Evolutionary conservation across 2,797 vertebrate genomes (phyloP).

Genomic region (Bryconaethiops microstoma): DNA sequence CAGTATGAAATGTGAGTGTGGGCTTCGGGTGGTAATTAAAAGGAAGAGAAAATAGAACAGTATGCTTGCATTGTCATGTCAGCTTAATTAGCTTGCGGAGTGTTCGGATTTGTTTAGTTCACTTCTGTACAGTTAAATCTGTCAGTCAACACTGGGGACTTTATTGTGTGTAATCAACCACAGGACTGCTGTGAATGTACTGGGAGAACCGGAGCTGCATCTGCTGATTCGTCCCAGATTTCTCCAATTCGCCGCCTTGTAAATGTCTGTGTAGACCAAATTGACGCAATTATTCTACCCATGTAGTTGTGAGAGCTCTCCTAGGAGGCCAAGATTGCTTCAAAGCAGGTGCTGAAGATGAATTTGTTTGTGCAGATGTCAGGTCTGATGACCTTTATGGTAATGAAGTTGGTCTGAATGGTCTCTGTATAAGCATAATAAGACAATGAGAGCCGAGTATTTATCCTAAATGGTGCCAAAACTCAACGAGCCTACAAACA

Average conservation of each 20-base stretch:
- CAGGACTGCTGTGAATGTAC: neutral
- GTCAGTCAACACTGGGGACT: too few species aligned
- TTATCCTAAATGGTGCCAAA: slow-evolving; percentile 12
- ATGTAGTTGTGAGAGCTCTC: slow-evolving; percentile 22
- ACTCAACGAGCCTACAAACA: slow-evolving; percentile 18
- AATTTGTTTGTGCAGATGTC: slow-evolving; percentile 32
- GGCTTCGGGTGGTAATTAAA: too few species aligned
- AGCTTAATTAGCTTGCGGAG: too few species aligned
- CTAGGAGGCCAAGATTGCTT: slow-evolving; percentile 13
- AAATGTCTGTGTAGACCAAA: slow-evolving; percentile 32
- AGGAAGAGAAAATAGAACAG: too few species aligned
- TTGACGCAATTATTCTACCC: slow-evolving; percentile 37
- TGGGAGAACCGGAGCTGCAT: neutral
- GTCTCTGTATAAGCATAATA: slow-evolving; percentile 8
- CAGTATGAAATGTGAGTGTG: neutral
- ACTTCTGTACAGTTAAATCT: too few species aligned
- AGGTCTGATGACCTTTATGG: slow-evolving; percentile 30
- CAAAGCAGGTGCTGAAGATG: slow-evolving; percentile 31
- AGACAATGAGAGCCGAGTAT: neutral
- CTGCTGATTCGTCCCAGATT: neutral
- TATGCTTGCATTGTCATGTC: too few species aligned
- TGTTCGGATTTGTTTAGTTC: too few species aligned
- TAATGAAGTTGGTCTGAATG: slow-evolving; percentile 31
- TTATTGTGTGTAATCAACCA: too few species aligned
- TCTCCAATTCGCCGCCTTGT: neutral